These are phyloP conservation scores for Troglohyphantes excavatus DNA, from an alignment of 2,888 invertebrate species.

Conservation along the genomic window DNA sequence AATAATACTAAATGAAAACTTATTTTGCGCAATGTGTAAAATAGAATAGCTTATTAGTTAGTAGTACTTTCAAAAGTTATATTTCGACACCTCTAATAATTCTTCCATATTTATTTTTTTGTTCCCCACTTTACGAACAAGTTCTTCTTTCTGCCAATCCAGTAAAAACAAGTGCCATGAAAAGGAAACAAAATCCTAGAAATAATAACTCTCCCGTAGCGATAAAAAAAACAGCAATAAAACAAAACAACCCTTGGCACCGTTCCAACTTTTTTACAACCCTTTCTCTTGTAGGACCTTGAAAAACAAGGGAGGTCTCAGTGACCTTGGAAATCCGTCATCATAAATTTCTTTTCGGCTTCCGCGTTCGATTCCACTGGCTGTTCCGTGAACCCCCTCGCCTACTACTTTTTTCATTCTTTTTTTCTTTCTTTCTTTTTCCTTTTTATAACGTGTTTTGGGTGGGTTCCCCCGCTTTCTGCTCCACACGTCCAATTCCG, in stretches of 20 bases:
- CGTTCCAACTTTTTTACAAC: constrained; percentile 37
- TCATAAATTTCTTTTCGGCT: constrained; percentile 63
- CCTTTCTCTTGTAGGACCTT: constrained; percentile 52
- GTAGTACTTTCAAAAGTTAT: too few species aligned
- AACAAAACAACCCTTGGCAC: constrained; percentile 32
- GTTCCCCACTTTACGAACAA: too few species aligned
- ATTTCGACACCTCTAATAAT: too few species aligned
- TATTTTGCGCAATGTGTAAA: too few species aligned
- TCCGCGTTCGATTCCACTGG: constrained; percentile 45
- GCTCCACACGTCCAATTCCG: neutral
- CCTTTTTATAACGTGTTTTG: constrained; percentile 22
- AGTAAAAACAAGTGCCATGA: too few species aligned
- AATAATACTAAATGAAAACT: too few species aligned
- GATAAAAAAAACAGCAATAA: neutral
- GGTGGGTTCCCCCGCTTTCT: neutral
- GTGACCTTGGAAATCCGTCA: constrained; percentile 56
- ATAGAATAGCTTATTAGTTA: too few species aligned
- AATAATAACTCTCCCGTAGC: neutral
- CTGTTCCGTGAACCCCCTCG: constrained; percentile 42
- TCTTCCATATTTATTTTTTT: too few species aligned
- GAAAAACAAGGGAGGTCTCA: constrained; percentile 61
- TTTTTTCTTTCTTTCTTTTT: neutral
- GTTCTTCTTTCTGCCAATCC: too few species aligned
- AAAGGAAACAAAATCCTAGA: too few species aligned
- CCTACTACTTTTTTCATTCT: neutral